phyloP scores from a whole-genome alignment of 2,113 vertebrate species.

The Echinops telfairi region DNA sequence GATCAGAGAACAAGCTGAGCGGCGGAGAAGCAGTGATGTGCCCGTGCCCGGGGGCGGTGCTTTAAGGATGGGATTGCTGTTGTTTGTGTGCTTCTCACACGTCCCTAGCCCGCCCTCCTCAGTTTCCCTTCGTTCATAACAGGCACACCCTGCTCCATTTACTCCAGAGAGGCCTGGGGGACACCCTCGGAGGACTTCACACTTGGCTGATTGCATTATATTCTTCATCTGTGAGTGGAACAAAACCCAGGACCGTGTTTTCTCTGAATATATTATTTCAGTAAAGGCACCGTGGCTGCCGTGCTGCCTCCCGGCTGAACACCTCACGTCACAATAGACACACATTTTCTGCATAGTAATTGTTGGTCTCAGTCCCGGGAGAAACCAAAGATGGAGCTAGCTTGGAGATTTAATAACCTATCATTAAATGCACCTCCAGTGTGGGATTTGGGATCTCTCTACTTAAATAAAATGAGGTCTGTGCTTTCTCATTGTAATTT shows the following conservation, averaged over 20 bases:
- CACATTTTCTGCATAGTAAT: constrained; percentile 69
- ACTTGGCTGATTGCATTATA: constrained; percentile 56
- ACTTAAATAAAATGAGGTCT: constrained; percentile 69
- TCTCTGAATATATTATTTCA: constrained; percentile 32
- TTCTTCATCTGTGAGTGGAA: constrained; percentile 43
- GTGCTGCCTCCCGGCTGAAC: constrained; percentile 7
- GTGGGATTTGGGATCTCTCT: constrained; percentile 67
- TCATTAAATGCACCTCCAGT: constrained; percentile 70
- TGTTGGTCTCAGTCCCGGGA: constrained; percentile 56
- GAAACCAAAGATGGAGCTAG: constrained; percentile 44
- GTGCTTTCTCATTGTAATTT: constrained; percentile 70
- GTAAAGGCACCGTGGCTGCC: constrained; percentile 42
- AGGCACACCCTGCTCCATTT: constrained; percentile 41
- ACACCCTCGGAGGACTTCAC: constrained; percentile 34
- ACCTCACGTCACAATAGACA: not conserved
- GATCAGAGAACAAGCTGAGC: not conserved
- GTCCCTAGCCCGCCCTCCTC: not conserved
- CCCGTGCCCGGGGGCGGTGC: not conserved
- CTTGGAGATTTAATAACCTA: constrained; percentile 75
- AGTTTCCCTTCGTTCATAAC: constrained; percentile 23
- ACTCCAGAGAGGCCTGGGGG: constrained; percentile 25
- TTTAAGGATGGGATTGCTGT: not conserved
- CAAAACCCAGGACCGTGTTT: constrained; percentile 8
- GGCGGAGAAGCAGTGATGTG: not conserved
- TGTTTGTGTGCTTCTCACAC: constrained; percentile 43